phyloP scores from a whole-genome alignment of 2,888 invertebrate species.

The Platycheirus rosarum region DNA sequence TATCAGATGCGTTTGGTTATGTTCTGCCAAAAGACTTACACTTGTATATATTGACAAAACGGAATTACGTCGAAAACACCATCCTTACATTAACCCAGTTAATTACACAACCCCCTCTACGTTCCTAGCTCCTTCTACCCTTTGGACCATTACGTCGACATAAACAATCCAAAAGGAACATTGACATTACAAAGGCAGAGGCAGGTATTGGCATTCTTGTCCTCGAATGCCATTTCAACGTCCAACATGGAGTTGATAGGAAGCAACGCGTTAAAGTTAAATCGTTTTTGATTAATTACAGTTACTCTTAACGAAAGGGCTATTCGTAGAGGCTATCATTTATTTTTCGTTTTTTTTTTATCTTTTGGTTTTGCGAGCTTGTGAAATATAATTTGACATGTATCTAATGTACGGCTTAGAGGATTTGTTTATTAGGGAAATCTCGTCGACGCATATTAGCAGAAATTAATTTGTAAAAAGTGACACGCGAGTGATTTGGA shows the following conservation, averaged over 20 bases:
- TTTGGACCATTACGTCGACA: conserved; percentile 31
- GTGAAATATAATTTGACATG: conserved; percentile 29
- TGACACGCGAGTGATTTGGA: too few relatives aligned
- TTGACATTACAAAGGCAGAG: too few relatives aligned
- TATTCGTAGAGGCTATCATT: conserved; percentile 13
- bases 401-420: conserved; percentile 22
- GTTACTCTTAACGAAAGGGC: conserved; percentile 34
- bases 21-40: conserved; percentile 49
- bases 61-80: conserved; percentile 35
- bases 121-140: neutral
- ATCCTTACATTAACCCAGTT: conserved; percentile 1
- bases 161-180: conserved; percentile 44
- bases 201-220: conserved; percentile 35
- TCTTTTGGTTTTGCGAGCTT: conserved; percentile 15
- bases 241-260: conserved; percentile 39
- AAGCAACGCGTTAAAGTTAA: conserved; percentile 45
- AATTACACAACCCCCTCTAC: conserved; percentile 25
- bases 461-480: neutral
- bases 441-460: neutral
- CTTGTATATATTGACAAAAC: conserved; percentile 17
- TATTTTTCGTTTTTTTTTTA: conserved; percentile 28
- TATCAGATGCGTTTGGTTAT: conserved; percentile 26
- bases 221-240: conserved; percentile 32
- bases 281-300: conserved; percentile 66
- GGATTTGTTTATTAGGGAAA: neutral